Conservation (phyloP, 2,797 vertebrate genomes). For the Hemitrygon akajei region DNA sequence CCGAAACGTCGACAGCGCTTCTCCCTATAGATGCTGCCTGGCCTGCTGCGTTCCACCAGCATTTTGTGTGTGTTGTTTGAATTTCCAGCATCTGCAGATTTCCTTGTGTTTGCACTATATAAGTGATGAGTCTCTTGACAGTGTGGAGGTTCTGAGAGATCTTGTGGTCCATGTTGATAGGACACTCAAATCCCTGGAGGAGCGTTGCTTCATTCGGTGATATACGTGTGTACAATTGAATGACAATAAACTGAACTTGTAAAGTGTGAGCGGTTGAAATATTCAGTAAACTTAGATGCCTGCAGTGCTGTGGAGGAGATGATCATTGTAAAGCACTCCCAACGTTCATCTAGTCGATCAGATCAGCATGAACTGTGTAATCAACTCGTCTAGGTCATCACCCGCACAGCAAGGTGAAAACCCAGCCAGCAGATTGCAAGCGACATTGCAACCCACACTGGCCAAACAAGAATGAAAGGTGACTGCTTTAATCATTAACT, state of each 20-base stretch:
- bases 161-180: too few species aligned
- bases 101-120: too few species aligned
- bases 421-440: neutral
- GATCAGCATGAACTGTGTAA: neutral
- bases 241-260: neutral
- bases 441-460: neutral
- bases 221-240: too few species aligned
- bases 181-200: too few species aligned
- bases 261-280: neutral
- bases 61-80: too few species aligned
- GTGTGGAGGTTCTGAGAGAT: too few species aligned
- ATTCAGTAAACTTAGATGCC: neutral
- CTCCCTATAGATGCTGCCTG: too few species aligned
- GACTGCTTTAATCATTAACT: constrained; percentile 2
- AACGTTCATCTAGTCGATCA: neutral
- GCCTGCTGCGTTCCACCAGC: too few species aligned
- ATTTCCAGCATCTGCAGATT: too few species aligned
- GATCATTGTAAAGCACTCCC: neutral
- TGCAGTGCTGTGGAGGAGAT: neutral
- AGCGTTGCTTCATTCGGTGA: too few species aligned
- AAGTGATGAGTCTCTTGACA: too few species aligned
- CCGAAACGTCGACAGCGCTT: too few species aligned
- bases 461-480: neutral
- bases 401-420: neutral
- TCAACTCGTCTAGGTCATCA: neutral